Base-by-base conservation (phyloP, 2,888 invertebrate genomes). In the Aspidiotus rigidus region DNA sequence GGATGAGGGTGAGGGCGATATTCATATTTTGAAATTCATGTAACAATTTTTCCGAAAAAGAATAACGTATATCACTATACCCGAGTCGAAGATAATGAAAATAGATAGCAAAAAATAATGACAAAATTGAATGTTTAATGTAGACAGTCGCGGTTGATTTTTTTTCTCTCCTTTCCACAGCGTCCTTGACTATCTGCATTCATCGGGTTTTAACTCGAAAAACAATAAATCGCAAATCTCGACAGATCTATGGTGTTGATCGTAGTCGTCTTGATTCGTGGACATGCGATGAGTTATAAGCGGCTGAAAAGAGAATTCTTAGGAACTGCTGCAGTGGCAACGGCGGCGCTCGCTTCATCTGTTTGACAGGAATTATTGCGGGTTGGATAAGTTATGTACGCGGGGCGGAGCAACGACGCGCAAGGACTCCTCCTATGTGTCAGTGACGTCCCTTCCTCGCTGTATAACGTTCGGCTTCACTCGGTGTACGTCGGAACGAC, bases 401-500 rank as follows among this genome's bases (percentile, higher is more conserved):
- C 71, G 70, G 69, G 72, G 70, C 70, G 73, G 62, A 40, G 42
- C 57, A 71, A 60, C 67, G 59, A 44, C 44, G 66, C 62, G 64
- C 72, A 67, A 69, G 61, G 70, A 71, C 72, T 71, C 72, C 74
- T 73, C 74, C 74, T 62, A 64, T 71, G 70, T 71, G 72, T 70
- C 72, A 66, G 72, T 74, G 74, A 74, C 74, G 74, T 74, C 74
- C 71, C 71, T 62, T 16, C 16, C 49, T 57, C 64, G 62, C 62
- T 61, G 41, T 40, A 66, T 39, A 61, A 39, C 49, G 61, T 16
- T 72, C 72, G 72, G 66, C 53, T 7, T 41, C 64, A 55, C 61
- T 67, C 71, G 71, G 64, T 8, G 7, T 16, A 44, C 55, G 64
- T 57, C 70, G 64, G 55, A 61, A 59, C 70, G 70, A 67, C 69